A percentile compares a stretch with the other conserved stretches of the same genome.
Evolutionary conservation across 1,140 invertebrate genomes (phyloP).

Genomic region (Tribolium castaneum): DNA sequence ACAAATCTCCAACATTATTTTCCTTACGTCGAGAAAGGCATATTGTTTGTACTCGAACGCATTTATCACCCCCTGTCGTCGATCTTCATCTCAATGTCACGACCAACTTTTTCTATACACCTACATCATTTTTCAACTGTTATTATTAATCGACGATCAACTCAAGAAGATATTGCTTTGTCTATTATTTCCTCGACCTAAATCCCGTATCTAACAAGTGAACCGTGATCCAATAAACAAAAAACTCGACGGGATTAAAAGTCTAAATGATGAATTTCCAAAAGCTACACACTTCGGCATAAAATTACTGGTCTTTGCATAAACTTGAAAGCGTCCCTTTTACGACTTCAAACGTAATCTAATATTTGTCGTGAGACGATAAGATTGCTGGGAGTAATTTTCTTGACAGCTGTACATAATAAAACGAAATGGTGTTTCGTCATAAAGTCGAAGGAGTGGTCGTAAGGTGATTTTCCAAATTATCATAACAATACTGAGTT

Average conservation of each 20-base stretch:
- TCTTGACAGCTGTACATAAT: conserved; percentile 13
- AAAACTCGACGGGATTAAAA: no score
- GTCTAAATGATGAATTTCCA: background rate
- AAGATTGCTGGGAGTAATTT: background rate
- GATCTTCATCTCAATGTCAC: conserved; percentile 38
- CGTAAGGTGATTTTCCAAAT: conserved; percentile 14
- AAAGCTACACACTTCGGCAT: background rate
- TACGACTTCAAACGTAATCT: background rate
- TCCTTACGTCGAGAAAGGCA: conserved; percentile 43
- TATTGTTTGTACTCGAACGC: conserved; percentile 44
- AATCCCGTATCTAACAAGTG: background rate
- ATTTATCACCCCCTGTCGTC: conserved; percentile 43
- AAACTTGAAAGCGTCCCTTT: background rate
- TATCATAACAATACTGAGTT: conserved; percentile 25
- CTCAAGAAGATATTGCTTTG: background rate
- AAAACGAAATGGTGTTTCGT: conserved; percentile 19
- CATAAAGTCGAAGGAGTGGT: conserved; percentile 15
- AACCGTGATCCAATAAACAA: no score
- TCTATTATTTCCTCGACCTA: background rate
- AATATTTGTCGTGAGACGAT: conserved; percentile 5
- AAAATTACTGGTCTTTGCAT: background rate
- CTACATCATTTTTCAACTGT: conserved; percentile 24
- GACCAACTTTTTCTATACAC: conserved; percentile 30
- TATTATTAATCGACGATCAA: conserved; percentile 18
- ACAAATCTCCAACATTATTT: conserved; percentile 50